Percentiles rank a stretch among this genome's conserved stretches.
These are phyloP conservation scores for Halotydeus destructor DNA, from an alignment of 1,140 invertebrate species.

Conservation along the genomic window DNA sequence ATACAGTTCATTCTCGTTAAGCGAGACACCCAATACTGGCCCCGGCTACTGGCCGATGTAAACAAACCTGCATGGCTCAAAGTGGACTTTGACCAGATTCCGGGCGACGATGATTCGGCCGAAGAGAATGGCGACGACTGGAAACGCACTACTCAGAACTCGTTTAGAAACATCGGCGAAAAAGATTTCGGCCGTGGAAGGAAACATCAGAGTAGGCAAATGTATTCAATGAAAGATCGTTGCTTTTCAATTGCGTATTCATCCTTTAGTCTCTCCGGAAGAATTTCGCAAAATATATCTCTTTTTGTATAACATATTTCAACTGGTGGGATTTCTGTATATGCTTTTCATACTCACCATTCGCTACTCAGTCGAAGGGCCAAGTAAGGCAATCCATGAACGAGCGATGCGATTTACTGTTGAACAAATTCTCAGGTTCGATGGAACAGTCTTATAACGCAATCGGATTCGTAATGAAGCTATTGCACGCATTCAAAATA, in stretches of 20 bases:
- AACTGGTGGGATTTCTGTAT: slow-evolving; percentile 68
- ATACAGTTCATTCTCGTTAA: slow-evolving; percentile 55
- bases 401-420: neutral
- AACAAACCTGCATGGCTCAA: slow-evolving; percentile 74
- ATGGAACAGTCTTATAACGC: slow-evolving; percentile 47
- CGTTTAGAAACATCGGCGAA: slow-evolving; percentile 35
- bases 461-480: slow-evolving; percentile 55
- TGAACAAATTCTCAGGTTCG: slow-evolving; percentile 31
- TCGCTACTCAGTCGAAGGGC: slow-evolving; percentile 46
- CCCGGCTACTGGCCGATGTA: slow-evolving; percentile 45
- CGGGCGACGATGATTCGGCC: slow-evolving; percentile 32
- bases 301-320: slow-evolving; percentile 69
- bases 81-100: slow-evolving; percentile 69
- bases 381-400: slow-evolving; percentile 27
- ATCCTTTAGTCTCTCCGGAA: slow-evolving; percentile 21
- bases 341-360: slow-evolving; percentile 48
- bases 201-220: slow-evolving; percentile 32
- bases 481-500: slow-evolving; percentile 56
- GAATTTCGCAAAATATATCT: slow-evolving; percentile 63
- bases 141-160: slow-evolving; percentile 23
- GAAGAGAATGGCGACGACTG: slow-evolving; percentile 39
- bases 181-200: slow-evolving; percentile 52
- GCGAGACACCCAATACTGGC: slow-evolving; percentile 48
- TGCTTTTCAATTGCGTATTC: neutral
- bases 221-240: slow-evolving; percentile 4